A percentile compares a stretch with the other conserved stretches of the same genome.
phyloP scores from a whole-genome alignment of 2,797 vertebrate species.

The Taenioides sp. region DNA sequence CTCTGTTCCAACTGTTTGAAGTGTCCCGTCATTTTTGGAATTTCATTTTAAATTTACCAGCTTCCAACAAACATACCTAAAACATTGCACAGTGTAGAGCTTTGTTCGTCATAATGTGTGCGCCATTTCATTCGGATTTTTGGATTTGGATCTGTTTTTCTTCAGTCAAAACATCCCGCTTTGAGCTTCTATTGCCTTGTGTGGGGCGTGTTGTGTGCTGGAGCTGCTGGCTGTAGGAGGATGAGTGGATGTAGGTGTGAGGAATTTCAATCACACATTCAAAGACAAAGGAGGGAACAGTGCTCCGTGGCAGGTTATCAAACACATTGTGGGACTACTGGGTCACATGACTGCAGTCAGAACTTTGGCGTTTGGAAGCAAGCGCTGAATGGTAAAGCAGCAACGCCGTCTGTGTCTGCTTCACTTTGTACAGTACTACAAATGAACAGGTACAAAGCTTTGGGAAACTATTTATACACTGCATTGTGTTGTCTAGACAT shows the following conservation, averaged over 20 bases:
- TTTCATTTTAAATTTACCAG: not conserved
- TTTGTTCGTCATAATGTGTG: constrained; percentile 9
- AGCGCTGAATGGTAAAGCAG: constrained; percentile 52
- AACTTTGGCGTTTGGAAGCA: constrained; percentile 56
- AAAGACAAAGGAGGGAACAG: constrained; percentile 69
- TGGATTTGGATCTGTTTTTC: not conserved
- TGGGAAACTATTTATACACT: constrained; percentile 5
- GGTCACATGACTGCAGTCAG: constrained; percentile 60
- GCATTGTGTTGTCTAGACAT: not conserved
- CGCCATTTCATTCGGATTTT: constrained; percentile 15
- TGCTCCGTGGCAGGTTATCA: constrained; percentile 66
- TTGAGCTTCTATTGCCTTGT: constrained; percentile 40
- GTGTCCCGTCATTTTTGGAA: not conserved
- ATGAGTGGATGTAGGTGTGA: constrained; percentile 53
- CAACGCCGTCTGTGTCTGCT: constrained; percentile 12
- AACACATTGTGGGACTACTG: constrained; percentile 48
- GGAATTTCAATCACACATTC: constrained; percentile 70
- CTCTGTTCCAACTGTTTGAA: not conserved
- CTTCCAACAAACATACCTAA: constrained; percentile 1
- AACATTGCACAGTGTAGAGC: not conserved
- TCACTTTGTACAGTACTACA: constrained; percentile 19
- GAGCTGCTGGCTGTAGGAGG: constrained; percentile 26
- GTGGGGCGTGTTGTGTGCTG: constrained; percentile 29
- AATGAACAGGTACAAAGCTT: constrained; percentile 14
- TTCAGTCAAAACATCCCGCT: constrained; percentile 27